Percentiles rank a stretch among this genome's conserved stretches.
These are phyloP conservation scores for Corythaixoides concolor DNA, from an alignment of 2,113 vertebrate genomes.

Conservation along the genomic window DNA sequence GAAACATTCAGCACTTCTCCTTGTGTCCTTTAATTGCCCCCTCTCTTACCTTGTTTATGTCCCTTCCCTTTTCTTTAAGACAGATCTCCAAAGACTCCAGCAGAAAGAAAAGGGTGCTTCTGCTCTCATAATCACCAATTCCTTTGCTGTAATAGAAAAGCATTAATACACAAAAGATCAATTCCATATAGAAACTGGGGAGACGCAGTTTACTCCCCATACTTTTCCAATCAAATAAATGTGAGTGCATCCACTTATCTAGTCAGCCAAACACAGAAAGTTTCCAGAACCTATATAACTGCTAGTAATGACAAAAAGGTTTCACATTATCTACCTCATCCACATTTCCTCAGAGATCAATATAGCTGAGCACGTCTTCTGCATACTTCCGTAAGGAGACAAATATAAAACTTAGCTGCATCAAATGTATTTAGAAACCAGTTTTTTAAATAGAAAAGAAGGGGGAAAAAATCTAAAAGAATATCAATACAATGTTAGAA, in stretches of 20 bases:
- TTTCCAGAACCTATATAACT: conserved; percentile 54
- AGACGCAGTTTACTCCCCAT: neutral
- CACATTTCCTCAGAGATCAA: conserved; percentile 68
- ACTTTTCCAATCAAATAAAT: conserved; percentile 55
- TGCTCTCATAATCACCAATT: neutral
- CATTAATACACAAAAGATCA: conserved; percentile 28
- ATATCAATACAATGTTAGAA: conserved; percentile 53
- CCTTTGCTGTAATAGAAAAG: neutral
- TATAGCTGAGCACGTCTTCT: conserved; percentile 60
- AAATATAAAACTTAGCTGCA: conserved; percentile 58
- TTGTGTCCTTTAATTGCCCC: neutral
- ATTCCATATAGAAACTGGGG: conserved; percentile 1
- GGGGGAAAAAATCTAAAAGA: neutral
- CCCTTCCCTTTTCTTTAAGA: neutral
- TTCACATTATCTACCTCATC: conserved; percentile 65
- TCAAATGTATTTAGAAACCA: conserved; percentile 39
- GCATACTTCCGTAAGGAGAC: conserved; percentile 58
- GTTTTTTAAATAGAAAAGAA: conserved; percentile 41
- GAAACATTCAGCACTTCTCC: neutral
- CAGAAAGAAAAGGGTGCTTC: neutral
- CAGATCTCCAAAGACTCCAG: neutral
- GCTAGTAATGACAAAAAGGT: conserved; percentile 66
- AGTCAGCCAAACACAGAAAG: conserved; percentile 52
- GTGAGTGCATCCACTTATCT: conserved; percentile 60
- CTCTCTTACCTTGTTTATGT: neutral